Base-by-base conservation (phyloP, 2,113 vertebrate species). In the Chaetodon auriga region DNA sequence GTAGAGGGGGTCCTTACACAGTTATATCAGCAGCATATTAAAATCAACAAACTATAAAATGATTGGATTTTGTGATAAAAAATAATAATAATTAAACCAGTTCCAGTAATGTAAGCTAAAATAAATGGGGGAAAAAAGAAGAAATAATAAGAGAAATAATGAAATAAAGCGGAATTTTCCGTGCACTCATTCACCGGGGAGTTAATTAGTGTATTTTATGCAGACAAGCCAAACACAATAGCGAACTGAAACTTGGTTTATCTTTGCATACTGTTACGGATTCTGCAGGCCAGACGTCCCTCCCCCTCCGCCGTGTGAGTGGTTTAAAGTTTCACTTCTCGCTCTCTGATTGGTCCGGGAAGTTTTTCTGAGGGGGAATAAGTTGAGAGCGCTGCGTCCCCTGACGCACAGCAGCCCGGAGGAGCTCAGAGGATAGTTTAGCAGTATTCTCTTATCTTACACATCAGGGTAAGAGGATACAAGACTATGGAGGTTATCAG, bases 281-380 rank as follows among this genome's bases (percentile, higher is more conserved):
- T 15, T 48, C 77, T 69, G 63, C 77, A 65, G 73, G 60, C 51
- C 87, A 83, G 65, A 55, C 78, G 13, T 36, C 71, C 79, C 78
- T 72, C 87, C 86, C 81, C 90, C 84, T 79, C 89, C 57, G 6
- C 81, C 1, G 71, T 68, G 86, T 87, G 93, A 94, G 89, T 92
- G 93, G 95, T 93, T 94, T 93, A 95, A 95, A 95, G 95, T 96
- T 95, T 92, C 90, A 36, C 58, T 45, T 10, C 76, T 64, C 73
- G 73, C n/a, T 0, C 79, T 90, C 84, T 92, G 90, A 95, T 95
- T 95, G 95, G 95, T 75, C 61, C 13, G 19, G 38, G 36, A 90
- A 93, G 89, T 92, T 94, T 82, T 49, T 81, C 87, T 25, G 70
- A 68, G 58, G 78, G 65, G n/a, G 54, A 43, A 92, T 92, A 95